Evolutionary conservation across 1,140 invertebrate species (phyloP), one percentile per base, ranked within the genome.

Genomic region (Rhizoglyphus robini): DNA sequence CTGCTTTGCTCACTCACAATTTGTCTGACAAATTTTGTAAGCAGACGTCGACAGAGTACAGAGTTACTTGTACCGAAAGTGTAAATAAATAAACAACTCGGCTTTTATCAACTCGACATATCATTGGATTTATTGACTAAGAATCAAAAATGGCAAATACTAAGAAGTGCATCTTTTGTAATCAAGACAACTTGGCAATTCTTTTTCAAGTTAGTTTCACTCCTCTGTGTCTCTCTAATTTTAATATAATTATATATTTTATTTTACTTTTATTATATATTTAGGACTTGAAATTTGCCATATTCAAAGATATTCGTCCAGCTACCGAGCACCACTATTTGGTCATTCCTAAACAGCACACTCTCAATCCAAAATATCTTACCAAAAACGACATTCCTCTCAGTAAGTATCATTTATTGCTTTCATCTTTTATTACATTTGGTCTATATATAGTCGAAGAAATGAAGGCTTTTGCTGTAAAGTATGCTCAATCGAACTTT

Each of bases 241-340:
- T n/a, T n/a, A 5, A 60, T n/a, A n/a, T n/a, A 23, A 41, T 60
- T 60, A 20, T 47, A n/a, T 5, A 60, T 41, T 8, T n/a, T n/a
- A n/a, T n/a, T n/a, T n/a, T n/a, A n/a, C n/a, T n/a, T n/a, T n/a
- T n/a, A n/a, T n/a, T 63, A 4, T 27, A 8, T 13, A 25, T 4
- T 30, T 79, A 92, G 82, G 86, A 89, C 72, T 84, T 90, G 2
- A 80, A 86, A 59, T 75, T 88, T 48, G 81, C 85, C 18, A 84
- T 88, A 32, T 90, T 94, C 72, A 81, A 82, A 63, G 90, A 93
- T 73, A 91, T 91, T 36, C 82, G 83, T 73, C 90, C 90, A 20
- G 88, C 84, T 0, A 82, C 88, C 0, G 80, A 80, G 23, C 82
- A 87, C 76, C 90, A 95, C 76, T 86, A 85, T 73, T 79, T 94